Conservation (phyloP, 2,888 invertebrate genomes). For the Synanthedon andrenaeformis region DNA sequence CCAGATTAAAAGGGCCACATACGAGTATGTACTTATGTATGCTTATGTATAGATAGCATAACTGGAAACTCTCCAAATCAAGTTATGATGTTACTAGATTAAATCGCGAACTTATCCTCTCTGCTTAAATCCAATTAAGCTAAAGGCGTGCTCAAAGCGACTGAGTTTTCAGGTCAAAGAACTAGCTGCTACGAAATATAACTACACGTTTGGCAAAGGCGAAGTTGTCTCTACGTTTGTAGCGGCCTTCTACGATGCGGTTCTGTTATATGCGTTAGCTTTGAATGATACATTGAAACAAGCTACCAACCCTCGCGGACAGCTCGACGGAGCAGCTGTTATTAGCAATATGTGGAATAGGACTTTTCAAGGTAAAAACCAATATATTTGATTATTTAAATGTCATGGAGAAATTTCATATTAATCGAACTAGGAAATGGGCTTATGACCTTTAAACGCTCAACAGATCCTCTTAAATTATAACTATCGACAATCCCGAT, state of each 20-base stretch:
- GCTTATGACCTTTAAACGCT: too few species aligned
- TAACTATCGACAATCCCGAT: too few species aligned
- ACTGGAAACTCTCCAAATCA: too few species aligned
- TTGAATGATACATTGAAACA: conserved; percentile 85
- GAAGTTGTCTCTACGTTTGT: conserved; percentile 91
- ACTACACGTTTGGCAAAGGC: conserved; percentile 78
- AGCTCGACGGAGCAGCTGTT: conserved; percentile 85
- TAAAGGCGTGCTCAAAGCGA: background rate
- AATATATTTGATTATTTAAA: background rate
- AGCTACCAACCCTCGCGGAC: conserved; percentile 51
- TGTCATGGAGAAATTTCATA: too few species aligned
- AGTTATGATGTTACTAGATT: too few species aligned
- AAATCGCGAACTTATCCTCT: too few species aligned
- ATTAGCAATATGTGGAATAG: conserved; percentile 88
- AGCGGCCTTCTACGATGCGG: conserved; percentile 96
- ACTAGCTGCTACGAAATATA: conserved; percentile 76
- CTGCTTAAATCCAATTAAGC: too few species aligned
- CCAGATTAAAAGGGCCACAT: too few species aligned
- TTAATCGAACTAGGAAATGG: too few species aligned
- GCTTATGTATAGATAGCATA: too few species aligned
- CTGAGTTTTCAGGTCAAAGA: conserved; percentile 70
- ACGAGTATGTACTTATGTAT: too few species aligned
- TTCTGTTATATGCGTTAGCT: conserved; percentile 91
- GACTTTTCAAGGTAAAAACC: conserved; percentile 79
- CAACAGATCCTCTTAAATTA: too few species aligned